These are phyloP conservation scores for Seira ritae DNA, from an alignment of 2,888 invertebrate genomes.

Conservation along the genomic window DNA sequence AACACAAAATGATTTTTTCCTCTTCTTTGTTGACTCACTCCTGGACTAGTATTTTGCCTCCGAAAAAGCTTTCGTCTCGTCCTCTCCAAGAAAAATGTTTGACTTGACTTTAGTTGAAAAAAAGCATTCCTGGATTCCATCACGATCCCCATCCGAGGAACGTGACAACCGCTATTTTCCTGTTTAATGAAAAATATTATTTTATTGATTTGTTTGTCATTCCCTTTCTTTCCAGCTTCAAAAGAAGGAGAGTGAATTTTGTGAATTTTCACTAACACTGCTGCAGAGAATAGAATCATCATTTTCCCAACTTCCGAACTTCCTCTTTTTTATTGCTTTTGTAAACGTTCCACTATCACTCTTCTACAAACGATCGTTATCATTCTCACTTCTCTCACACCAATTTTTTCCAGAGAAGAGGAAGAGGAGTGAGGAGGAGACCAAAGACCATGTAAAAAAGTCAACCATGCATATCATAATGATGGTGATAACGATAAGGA, in stretches of 20 bases:
- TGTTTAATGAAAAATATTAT: conserved; percentile 69
- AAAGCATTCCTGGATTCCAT: conserved; percentile 50
- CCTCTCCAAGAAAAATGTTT: background rate
- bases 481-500: background rate
- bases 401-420: too few relatives aligned
- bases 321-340: conserved; percentile 50
- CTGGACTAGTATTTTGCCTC: background rate
- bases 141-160: conserved; percentile 56
- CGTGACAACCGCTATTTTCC: conserved; percentile 65
- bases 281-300: too few relatives aligned
- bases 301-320: conserved; percentile 17
- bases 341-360: conserved; percentile 43
- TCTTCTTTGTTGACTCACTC: background rate
- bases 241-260: background rate
- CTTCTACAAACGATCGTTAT: background rate
- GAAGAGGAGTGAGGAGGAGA: background rate
- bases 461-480: background rate
- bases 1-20: conserved; percentile 56
- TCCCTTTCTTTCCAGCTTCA: conserved; percentile 25
- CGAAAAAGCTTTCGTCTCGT: background rate
- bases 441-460: background rate
- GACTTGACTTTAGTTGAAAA: background rate
- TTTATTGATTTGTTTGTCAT: conserved; percentile 68
- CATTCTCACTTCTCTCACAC: background rate
- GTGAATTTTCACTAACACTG: background rate